A percentile compares a stretch with the other conserved stretches of the same genome.
phyloP scores from a whole-genome alignment of 2,113 vertebrate genomes.

The Neoarius graeffei region DNA sequence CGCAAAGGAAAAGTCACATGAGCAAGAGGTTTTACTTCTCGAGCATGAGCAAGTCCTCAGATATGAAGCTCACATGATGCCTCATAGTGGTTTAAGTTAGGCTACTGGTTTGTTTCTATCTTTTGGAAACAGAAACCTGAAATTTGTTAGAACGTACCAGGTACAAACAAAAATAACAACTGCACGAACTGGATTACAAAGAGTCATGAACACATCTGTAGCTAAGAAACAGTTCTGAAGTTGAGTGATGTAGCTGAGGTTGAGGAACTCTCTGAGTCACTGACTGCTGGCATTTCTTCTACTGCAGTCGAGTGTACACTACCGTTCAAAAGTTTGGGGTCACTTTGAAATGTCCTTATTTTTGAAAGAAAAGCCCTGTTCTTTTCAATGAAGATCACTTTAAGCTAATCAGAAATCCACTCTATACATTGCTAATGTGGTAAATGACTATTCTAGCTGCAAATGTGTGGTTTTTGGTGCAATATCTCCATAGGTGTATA shows the following conservation, averaged over 20 bases:
- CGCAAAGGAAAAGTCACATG: not conserved
- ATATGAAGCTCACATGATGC: not conserved
- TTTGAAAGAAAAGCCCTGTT: no score
- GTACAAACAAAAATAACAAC: not conserved
- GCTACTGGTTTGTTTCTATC: not conserved
- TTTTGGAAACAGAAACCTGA: not conserved
- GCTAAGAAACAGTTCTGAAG: not conserved
- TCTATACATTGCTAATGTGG: no score
- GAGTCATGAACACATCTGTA: not conserved
- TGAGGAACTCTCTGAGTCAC: not conserved
- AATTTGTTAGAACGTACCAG: not conserved
- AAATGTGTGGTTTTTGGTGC: no score
- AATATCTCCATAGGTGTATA: no score
- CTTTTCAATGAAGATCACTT: no score
- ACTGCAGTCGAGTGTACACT: not conserved
- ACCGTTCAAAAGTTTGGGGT: no score
- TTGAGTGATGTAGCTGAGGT: not conserved
- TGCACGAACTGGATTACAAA: not conserved
- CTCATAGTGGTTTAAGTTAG: not conserved
- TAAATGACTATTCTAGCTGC: no score
- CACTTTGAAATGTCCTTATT: no score
- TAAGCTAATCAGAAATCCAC: no score
- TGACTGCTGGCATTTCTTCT: not conserved
- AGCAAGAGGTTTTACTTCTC: not conserved
- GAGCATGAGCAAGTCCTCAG: not conserved